phyloP scores from a whole-genome alignment of 2,797 vertebrate species.

The Cuniculus paca region DNA sequence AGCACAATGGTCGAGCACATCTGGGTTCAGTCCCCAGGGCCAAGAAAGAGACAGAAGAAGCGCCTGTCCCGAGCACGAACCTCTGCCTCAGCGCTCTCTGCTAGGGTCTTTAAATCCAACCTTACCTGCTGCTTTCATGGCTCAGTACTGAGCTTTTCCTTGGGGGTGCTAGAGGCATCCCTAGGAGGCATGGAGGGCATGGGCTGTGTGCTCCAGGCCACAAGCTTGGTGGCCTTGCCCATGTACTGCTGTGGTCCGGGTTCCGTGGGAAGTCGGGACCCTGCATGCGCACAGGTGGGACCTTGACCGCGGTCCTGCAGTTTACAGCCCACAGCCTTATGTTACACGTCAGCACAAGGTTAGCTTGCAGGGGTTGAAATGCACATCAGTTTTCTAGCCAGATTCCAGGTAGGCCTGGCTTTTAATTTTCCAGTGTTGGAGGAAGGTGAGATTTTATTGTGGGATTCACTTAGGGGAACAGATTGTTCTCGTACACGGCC shows the following conservation, averaged over 20 bases:
- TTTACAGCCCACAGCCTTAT: not conserved
- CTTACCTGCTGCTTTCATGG: not conserved
- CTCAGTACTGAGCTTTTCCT: not conserved
- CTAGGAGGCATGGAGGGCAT: rapidly evolving
- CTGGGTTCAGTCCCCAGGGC: not conserved
- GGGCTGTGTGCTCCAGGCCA: not conserved
- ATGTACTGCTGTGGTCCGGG: too few relatives aligned
- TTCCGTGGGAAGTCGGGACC: rapidly evolving
- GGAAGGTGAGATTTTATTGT: not conserved
- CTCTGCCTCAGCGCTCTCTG: not conserved
- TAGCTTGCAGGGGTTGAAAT: not conserved
- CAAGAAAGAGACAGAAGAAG: not conserved
- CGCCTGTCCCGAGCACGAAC: not conserved
- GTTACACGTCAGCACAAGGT: not conserved
- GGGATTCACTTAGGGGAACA: not conserved
- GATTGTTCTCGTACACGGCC: not conserved
- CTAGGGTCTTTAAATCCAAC: not conserved
- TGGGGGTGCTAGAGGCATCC: not conserved
- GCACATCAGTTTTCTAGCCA: not conserved
- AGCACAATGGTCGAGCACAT: not conserved
- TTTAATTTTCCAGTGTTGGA: not conserved
- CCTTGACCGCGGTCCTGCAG: rapidly evolving
- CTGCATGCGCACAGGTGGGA: not conserved
- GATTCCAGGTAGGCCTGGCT: not conserved
- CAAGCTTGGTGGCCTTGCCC: not conserved